Base-by-base conservation (phyloP, 2,113 vertebrate genomes). In the Sylvicapra grimmia region DNA sequence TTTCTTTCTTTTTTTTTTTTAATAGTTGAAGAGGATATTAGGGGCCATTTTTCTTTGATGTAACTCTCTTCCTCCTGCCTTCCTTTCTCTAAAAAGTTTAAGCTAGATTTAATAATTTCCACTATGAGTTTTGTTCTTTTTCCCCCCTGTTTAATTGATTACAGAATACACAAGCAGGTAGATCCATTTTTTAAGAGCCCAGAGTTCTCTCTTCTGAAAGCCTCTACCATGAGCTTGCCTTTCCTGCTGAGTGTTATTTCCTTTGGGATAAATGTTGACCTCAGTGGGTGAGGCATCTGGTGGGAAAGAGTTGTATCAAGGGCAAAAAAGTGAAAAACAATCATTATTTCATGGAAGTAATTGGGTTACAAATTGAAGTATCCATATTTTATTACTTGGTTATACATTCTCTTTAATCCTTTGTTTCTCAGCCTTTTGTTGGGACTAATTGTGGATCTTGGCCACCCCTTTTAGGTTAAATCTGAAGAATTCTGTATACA, bases 281-380 rank as follows among this genome's bases (percentile, higher is more conserved):
- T 97, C 87, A 68, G 25, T 16, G 93, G 95, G 8, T 72, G 40
- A 89, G 83, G 27, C 86, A 9, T 16, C 9, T 53, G 83, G 47
- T 82, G 56, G 89, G 86, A 92, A 61, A 97, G 97, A 96, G 94
- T 90, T 49, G 18, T 95, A 8, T 96, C 65, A 93, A 63, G 56
- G 58, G 11, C 85, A 65, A 72, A 82, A 94, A 83, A 93, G 0
- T 0, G 33, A 29, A 54, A 47, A 68, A 51, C 53, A 44, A 0
- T 36, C 85, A 40, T 10, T 47, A 4, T 77, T 89, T 65, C 53
- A 7, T 61, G 33, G 21, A 83, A 68, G 19, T 54, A 25, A 29
- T 21, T 40, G 56, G 36, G 36, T 47, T 40, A 25, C 36, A 65
- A 31, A 13, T 25, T 29, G 49, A 36, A 15, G 16, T 36, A 12